These are phyloP conservation scores for Mesorhabditis spiculigera DNA, from an alignment of 2,888 invertebrate genomes.

Conservation along the genomic window DNA sequence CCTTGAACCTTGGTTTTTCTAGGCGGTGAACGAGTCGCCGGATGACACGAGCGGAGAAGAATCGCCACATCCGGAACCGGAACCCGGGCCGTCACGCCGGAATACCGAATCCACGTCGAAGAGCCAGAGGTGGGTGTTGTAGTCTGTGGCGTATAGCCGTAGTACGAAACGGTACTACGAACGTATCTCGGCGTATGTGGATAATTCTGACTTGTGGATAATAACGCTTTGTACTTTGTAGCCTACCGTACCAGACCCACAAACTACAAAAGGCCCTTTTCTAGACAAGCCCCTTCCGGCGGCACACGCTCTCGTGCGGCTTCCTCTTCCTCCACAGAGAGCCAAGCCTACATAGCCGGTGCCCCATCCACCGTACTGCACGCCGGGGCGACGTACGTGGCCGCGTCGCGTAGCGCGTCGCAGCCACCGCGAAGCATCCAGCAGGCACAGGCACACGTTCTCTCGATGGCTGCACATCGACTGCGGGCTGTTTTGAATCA, in stretches of 20 bases:
- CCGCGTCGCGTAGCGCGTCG: background rate
- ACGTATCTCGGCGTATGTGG: too few relatives aligned
- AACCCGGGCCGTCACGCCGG: slow-evolving; percentile 6
- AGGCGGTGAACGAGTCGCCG: slow-evolving; percentile 2
- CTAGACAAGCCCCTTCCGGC: too few relatives aligned
- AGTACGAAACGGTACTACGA: too few relatives aligned
- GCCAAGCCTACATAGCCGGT: background rate
- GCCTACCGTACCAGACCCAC: too few relatives aligned
- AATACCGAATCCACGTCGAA: slow-evolving; percentile 2
- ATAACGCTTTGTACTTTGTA: too few relatives aligned
- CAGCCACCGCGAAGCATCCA: background rate
- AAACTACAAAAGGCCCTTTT: too few relatives aligned
- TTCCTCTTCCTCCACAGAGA: background rate
- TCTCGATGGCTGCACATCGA: background rate
- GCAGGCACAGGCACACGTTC: background rate
- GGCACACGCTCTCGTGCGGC: background rate
- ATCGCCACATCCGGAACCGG: background rate
- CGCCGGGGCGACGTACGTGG: background rate
- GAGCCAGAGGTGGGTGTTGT: too few relatives aligned
- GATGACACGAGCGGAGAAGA: background rate
- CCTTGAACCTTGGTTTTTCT: too few relatives aligned
- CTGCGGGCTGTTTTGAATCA: background rate
- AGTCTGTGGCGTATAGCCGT: too few relatives aligned
- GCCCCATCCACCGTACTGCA: background rate
- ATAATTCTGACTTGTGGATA: too few relatives aligned